phyloP scores from a whole-genome alignment of 2,113 vertebrate genomes.

The Corythaeola cristata region DNA sequence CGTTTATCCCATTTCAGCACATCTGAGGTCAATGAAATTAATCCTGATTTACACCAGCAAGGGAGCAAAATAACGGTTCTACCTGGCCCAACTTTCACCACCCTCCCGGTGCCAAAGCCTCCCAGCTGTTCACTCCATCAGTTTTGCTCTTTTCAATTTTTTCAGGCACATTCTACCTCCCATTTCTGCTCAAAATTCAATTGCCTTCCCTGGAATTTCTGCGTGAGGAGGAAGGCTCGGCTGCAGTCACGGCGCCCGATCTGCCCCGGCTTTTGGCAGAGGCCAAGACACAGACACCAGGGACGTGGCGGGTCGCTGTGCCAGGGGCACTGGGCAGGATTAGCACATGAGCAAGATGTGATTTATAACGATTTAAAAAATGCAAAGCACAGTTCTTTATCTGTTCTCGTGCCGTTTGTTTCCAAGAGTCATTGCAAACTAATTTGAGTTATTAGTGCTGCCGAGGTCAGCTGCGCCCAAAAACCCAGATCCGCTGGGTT shows the following conservation, averaged over 20 bases:
- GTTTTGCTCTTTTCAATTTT: neutral
- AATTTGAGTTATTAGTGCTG: neutral
- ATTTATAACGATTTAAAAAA: neutral
- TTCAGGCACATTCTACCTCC: neutral
- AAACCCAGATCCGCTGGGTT: neutral
- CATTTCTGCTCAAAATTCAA: neutral
- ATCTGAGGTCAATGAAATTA: neutral
- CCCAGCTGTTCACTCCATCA: neutral
- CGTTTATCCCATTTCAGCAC: neutral
- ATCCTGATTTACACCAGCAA: neutral
- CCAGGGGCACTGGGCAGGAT: neutral
- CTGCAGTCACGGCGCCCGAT: rapidly evolving
- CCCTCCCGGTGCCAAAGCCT: neutral
- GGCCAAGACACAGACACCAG: neutral
- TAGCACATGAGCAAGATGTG: neutral
- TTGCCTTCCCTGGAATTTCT: neutral
- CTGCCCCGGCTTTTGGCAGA: neutral
- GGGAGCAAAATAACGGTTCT: neutral
- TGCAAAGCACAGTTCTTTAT: neutral
- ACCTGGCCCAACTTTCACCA: neutral
- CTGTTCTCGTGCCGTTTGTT: neutral
- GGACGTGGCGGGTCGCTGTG: neutral
- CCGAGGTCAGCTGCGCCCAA: neutral
- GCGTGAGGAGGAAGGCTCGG: neutral
- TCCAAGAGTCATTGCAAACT: neutral